Percentiles rank a stretch among this genome's conserved stretches.
phyloP scores from a whole-genome alignment of 2,888 invertebrate genomes.

The Thymelicus sylvestris region DNA sequence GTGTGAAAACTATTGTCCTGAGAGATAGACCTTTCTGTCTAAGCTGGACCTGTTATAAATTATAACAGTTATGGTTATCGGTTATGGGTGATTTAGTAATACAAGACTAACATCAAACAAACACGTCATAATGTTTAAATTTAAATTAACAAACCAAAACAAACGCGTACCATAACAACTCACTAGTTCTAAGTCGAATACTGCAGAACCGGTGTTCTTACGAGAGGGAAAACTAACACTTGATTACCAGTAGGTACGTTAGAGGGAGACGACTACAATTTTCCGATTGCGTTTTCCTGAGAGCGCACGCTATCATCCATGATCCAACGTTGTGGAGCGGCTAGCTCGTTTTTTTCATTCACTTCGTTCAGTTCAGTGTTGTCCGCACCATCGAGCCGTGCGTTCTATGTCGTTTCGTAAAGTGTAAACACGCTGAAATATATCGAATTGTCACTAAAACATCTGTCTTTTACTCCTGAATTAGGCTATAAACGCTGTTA shows the following conservation, averaged over 20 bases:
- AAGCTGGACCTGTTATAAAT: too few species aligned
- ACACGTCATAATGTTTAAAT: slow-evolving; percentile 9
- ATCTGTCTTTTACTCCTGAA: slow-evolving; percentile 52
- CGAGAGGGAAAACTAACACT: slow-evolving; percentile 24
- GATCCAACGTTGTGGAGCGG: slow-evolving; percentile 51
- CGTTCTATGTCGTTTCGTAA: slow-evolving; percentile 55
- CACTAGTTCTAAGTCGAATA: slow-evolving; percentile 50
- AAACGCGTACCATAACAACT: slow-evolving; percentile 45
- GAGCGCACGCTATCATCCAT: slow-evolving; percentile 48
- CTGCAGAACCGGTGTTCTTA: slow-evolving; percentile 41
- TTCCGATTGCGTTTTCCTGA: slow-evolving; percentile 64
- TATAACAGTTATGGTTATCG: too few species aligned
- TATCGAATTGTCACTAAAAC: slow-evolving; percentile 51
- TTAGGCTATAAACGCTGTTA: slow-evolving; percentile 43
- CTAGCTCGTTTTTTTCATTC: slow-evolving; percentile 65
- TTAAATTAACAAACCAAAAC: slow-evolving; percentile 25
- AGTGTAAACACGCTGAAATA: slow-evolving; percentile 56
- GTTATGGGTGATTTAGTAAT: neutral
- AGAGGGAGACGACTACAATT: slow-evolving; percentile 61
- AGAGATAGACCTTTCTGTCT: too few species aligned
- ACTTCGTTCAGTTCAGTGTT: slow-evolving; percentile 70
- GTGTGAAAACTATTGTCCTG: too few species aligned
- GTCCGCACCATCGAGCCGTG: slow-evolving; percentile 64
- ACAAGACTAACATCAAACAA: neutral
- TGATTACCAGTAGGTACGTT: slow-evolving; percentile 47